phyloP scores from a whole-genome alignment of 2,888 invertebrate species.

The Apamea anceps region DNA sequence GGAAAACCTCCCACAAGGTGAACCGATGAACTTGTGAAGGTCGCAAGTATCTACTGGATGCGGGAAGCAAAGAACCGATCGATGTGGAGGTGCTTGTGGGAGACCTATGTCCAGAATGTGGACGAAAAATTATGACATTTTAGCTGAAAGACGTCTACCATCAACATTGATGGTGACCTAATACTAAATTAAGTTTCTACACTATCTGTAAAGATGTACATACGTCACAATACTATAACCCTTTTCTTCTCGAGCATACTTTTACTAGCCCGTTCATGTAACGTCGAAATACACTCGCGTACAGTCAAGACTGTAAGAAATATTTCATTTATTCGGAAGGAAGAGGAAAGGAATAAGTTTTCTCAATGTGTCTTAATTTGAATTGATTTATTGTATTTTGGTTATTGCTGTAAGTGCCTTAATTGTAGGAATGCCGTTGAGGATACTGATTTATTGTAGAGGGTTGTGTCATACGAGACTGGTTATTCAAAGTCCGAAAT shows the following conservation, averaged over 20 bases:
- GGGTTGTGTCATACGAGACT: no score
- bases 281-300: constrained; percentile 48
- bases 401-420: neutral
- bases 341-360: constrained; percentile 34
- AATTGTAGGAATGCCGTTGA: neutral
- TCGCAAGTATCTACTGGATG: no score
- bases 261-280: constrained; percentile 33
- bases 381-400: constrained; percentile 37
- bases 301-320: constrained; percentile 30
- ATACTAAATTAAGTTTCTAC: neutral
- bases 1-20: no score
- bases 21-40: no score
- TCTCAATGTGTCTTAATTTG: constrained; percentile 37
- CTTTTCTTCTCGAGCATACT: constrained; percentile 40
- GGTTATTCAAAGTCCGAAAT: neutral
- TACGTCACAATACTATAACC: neutral
- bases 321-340: constrained; percentile 49
- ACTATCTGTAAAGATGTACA: neutral
- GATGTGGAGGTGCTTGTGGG: no score
- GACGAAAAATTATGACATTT: no score
- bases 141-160: no score
- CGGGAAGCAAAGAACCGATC: no score
- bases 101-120: no score
- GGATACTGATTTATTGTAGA: neutral
- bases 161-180: no score